phyloP scores from a whole-genome alignment of 2,888 invertebrate genomes.

The Ectropis crepuscularia region DNA sequence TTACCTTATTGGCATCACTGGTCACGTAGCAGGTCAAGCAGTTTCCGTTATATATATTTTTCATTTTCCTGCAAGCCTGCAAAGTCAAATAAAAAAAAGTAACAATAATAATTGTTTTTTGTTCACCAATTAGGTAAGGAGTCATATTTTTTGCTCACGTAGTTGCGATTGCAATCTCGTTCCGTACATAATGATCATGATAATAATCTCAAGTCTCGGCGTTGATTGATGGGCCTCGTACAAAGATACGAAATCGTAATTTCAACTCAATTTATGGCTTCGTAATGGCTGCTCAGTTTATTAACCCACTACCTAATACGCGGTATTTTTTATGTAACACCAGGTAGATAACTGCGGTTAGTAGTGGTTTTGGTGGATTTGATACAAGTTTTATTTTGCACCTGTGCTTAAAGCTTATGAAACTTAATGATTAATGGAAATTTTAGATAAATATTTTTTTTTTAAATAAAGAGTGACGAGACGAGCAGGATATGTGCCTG shows the following conservation, averaged over 20 bases:
- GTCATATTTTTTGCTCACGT: constrained; percentile 28
- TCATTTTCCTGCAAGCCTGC: too few relatives aligned
- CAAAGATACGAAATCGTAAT: constrained; percentile 30
- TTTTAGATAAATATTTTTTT: too few relatives aligned
- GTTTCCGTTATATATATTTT: too few relatives aligned
- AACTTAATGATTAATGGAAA: too few relatives aligned
- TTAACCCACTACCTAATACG: constrained; percentile 8
- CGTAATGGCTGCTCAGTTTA: constrained; percentile 21
- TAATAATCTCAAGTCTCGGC: constrained; percentile 17
- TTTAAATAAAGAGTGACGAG: too few relatives aligned
- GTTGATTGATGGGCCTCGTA: constrained; percentile 30
- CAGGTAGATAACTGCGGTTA: not conserved
- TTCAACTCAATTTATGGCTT: constrained; percentile 26
- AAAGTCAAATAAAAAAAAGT: too few relatives aligned
- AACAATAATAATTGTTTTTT: not conserved
- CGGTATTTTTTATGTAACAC: constrained; percentile 10
- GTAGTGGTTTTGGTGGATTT: not conserved
- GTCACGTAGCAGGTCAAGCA: too few relatives aligned
- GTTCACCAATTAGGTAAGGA: constrained; percentile 10
- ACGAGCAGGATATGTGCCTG: too few relatives aligned
- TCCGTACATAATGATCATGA: constrained; percentile 24
- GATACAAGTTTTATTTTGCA: too few relatives aligned
- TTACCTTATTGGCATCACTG: too few relatives aligned
- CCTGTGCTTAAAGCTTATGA: too few relatives aligned
- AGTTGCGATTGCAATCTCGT: constrained; percentile 23